Evolutionary conservation across 2,113 vertebrate species (phyloP), one percentile per base, ranked within the genome.

Genomic region (Rhizomys pruinosus): DNA sequence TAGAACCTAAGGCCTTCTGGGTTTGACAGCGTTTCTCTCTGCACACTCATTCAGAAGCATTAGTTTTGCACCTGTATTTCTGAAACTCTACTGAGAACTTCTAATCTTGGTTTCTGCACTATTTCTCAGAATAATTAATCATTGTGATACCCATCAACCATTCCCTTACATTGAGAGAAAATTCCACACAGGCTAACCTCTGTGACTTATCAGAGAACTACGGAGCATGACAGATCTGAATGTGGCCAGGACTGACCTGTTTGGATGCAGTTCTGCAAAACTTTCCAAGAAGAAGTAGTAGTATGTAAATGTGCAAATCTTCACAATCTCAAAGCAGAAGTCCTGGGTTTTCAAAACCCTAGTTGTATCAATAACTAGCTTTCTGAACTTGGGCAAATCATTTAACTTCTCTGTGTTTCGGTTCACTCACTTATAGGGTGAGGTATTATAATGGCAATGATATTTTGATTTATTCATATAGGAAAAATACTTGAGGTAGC

Each of bases 121-220:
- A 9, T 23, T 66, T 86, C 66, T 87, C 27, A 52, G 79, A 68
- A 80, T 61, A 91, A 84, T 44, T 89, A 89, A 92, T 86, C 74
- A 59, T 63, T 42, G 25, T 71, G 76, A 91, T 19, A 66, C 59
- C 90, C 76, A 73, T 3, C 34, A 91, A 71, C 73, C 68, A 72
- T 80, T 76, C 29, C n/a, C 39, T 72, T 71, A 72, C n/a, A 7
- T 32, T 16, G 39, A 7, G 8, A 87, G 42, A 86, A 59, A 74
- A 57, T 61, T 71, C 20, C 37, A 73, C 12, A 34, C 12, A 80
- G 20, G 32, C 1, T 7, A 59, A 57, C 19, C 3, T 89, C 64
- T 84, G 16, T 34, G 74, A 44, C 44, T 84, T 72, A 29, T 1
- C 27, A n/a, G 44, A 76, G 9, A 72, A 55, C 0, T 47, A 32